A percentile compares a stretch with the other conserved stretches of the same genome.
Conservation (phyloP, 2,113 vertebrate species). For the Murina feae region DNA sequence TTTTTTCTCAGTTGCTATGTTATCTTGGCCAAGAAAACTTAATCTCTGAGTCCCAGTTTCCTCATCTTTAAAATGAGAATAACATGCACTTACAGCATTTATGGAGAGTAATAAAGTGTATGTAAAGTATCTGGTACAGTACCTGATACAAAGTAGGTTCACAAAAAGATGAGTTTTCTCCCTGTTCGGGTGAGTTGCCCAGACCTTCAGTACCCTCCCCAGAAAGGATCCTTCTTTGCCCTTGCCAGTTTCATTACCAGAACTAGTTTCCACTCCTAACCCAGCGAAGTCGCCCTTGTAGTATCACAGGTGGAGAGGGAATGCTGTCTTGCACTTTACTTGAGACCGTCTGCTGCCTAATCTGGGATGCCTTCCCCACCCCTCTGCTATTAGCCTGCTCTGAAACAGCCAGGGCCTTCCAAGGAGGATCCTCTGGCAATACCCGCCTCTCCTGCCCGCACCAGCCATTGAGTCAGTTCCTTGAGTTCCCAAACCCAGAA, state of each 20-base stretch:
- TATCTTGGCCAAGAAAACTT: background rate
- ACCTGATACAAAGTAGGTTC: background rate
- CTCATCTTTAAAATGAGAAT: constrained; percentile 39
- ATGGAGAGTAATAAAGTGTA: background rate
- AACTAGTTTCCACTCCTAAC: background rate
- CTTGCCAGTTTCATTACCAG: background rate
- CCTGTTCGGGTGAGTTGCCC: background rate
- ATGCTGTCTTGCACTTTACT: background rate
- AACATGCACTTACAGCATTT: background rate
- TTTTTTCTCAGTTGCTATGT: background rate
- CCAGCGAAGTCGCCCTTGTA: background rate
- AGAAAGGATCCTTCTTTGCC: background rate
- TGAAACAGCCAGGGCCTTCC: background rate
- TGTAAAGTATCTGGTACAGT: background rate
- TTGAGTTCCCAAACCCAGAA: background rate
- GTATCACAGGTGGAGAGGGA: background rate
- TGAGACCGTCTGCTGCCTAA: background rate
- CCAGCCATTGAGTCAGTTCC: background rate
- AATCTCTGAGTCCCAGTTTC: background rate
- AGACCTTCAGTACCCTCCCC: background rate
- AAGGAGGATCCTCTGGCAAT: background rate
- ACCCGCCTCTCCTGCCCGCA: background rate
- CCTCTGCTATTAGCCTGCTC: background rate
- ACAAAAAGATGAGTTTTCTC: background rate
- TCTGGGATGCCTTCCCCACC: background rate